These are phyloP conservation scores for Cebidichthys violaceus DNA, from an alignment of 2,113 vertebrate species.

Conservation along the genomic window DNA sequence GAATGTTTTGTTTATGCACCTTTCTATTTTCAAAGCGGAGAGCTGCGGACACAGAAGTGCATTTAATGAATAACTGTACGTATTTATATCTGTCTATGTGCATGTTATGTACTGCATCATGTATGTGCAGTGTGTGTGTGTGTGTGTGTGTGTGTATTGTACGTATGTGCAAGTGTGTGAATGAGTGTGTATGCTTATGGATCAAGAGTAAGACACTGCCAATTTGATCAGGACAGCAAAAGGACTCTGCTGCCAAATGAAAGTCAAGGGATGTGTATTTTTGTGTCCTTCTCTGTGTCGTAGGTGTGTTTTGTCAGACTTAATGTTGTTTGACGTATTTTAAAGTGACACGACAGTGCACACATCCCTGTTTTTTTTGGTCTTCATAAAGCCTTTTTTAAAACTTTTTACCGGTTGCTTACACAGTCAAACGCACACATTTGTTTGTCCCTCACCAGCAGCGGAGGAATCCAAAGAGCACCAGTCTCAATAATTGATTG, in stretches of 20 bases:
- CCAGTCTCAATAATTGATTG: conserved; percentile 23
- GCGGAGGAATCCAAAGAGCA: conserved; percentile 71
- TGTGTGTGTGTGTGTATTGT: background rate
- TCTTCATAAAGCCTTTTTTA: conserved; percentile 35
- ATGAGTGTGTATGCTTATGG: conserved; percentile 17
- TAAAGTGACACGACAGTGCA: conserved; percentile 32
- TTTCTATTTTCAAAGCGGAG: conserved; percentile 70
- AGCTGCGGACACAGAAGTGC: conserved; percentile 83
- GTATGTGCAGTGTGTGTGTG: conserved; percentile 35
- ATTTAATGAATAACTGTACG: conserved; percentile 74
- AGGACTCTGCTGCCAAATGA: conserved; percentile 68
- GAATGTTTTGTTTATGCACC: conserved; percentile 77
- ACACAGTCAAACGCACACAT: conserved; percentile 18
- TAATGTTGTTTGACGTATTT: conserved; percentile 56
- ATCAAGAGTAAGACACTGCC: conserved; percentile 78
- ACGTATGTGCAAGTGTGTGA: background rate
- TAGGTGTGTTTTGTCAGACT: conserved; percentile 58
- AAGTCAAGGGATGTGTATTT: conserved; percentile 41
- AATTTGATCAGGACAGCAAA: conserved; percentile 66
- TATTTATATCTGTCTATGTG: conserved; percentile 78
- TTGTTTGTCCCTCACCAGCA: conserved; percentile 69
- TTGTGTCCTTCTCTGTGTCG: conserved; percentile 55
- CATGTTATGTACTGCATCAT: conserved; percentile 76
- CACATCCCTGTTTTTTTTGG: background rate
- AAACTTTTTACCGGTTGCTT: conserved; percentile 41